phyloP scores from a whole-genome alignment of 2,888 invertebrate genomes.

The Spisula solida region DNA sequence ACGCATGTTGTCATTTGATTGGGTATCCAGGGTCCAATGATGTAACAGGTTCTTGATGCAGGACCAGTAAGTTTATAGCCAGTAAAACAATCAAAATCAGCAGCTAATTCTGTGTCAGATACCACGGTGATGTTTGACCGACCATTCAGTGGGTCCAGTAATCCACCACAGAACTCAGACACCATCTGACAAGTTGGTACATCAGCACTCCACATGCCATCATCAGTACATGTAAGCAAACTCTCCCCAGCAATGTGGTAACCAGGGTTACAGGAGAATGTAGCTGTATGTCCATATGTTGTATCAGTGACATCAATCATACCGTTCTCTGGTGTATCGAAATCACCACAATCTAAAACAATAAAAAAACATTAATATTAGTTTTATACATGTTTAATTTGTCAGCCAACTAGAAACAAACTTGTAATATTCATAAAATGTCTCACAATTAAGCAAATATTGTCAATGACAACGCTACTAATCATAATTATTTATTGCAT shows the following conservation, averaged over 20 bases:
- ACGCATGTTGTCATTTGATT: neutral
- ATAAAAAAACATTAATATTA: neutral
- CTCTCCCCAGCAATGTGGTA: constrained; percentile 26
- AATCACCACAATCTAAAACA: constrained; percentile 55
- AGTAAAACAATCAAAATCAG: constrained; percentile 33
- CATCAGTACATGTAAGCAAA: constrained; percentile 25
- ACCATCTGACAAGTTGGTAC: constrained; percentile 23
- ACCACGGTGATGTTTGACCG: constrained; percentile 26
- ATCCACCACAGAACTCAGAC: constrained; percentile 41
- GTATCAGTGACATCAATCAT: constrained; percentile 37
- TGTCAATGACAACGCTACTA: too few species aligned
- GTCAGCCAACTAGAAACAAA: too few species aligned
- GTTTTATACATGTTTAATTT: neutral
- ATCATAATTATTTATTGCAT: too few species aligned
- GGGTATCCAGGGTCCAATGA: neutral
- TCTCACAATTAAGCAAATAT: too few species aligned
- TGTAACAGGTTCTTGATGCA: constrained; percentile 24
- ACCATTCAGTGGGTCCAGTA: constrained; percentile 48
- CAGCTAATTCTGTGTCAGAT: constrained; percentile 31
- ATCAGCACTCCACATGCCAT: constrained; percentile 33
- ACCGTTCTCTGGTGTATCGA: constrained; percentile 42
- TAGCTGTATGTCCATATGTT: constrained; percentile 51
- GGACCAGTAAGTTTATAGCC: constrained; percentile 42
- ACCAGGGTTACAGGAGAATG: constrained; percentile 42
- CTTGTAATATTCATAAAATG: too few species aligned